phyloP scores from a whole-genome alignment of 2,888 invertebrate species.

The Protodeltote pygarga region DNA sequence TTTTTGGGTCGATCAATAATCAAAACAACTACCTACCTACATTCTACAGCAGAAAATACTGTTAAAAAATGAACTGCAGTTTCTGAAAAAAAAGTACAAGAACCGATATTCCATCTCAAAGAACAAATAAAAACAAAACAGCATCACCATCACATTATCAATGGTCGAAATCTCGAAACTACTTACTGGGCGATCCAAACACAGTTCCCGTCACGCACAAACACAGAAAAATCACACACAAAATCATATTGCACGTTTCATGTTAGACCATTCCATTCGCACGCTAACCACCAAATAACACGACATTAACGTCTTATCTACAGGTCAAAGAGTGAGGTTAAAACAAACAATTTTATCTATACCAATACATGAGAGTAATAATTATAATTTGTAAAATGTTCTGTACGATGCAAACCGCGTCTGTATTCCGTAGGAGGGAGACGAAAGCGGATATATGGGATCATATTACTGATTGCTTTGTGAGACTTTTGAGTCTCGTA shows the following conservation, averaged over 20 bases:
- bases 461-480: conserved; percentile 34
- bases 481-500: conserved; percentile 43
- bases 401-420: conserved; percentile 58
- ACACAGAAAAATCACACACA: conserved; percentile 75
- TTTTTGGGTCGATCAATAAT: no score
- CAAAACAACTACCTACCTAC: no score
- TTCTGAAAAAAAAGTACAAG: neutral
- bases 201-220: conserved; percentile 68
- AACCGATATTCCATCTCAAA: neutral
- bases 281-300: conserved; percentile 71
- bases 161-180: conserved; percentile 7
- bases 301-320: conserved; percentile 57
- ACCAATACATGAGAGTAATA: conserved; percentile 57
- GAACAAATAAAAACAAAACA: neutral
- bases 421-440: conserved; percentile 35
- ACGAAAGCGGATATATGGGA: conserved; percentile 40
- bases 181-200: conserved; percentile 76
- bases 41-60: no score
- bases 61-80: no score
- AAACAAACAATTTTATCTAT: conserved; percentile 74
- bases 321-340: conserved; percentile 71
- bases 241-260: conserved; percentile 74
- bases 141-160: neutral
- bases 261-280: conserved; percentile 62
- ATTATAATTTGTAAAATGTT: conserved; percentile 60